Conservation (phyloP, 2,797 vertebrate genomes). For the Cossypha caffra region DNA sequence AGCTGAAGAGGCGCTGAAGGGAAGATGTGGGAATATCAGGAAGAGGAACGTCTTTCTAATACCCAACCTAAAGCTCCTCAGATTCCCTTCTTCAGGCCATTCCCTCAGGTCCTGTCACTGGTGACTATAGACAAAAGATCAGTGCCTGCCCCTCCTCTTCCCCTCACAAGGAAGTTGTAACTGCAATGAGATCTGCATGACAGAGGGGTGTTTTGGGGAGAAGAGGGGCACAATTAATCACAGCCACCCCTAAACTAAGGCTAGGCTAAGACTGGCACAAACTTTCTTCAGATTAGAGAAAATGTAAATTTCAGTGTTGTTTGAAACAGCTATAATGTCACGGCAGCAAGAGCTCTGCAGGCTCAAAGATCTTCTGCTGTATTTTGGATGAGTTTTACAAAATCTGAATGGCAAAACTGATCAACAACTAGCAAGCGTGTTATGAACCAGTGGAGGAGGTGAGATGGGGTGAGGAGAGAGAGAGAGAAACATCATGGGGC, state of each 20-base stretch:
- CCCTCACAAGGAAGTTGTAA: rapidly evolving
- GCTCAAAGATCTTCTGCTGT: background rate
- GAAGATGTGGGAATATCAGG: background rate
- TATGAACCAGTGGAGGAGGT: background rate
- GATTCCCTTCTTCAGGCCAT: background rate
- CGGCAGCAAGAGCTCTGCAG: background rate
- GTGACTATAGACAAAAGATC: no score
- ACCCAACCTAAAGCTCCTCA: background rate
- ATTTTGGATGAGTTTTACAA: background rate
- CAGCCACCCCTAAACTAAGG: background rate
- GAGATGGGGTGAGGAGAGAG: background rate
- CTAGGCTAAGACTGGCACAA: background rate
- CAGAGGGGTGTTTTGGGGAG: rapidly evolving
- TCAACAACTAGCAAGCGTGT: background rate
- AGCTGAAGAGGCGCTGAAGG: background rate
- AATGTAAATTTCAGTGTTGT: background rate
- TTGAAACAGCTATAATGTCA: background rate
- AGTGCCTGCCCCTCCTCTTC: background rate
- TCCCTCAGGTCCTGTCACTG: rapidly evolving
- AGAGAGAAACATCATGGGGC: rapidly evolving
- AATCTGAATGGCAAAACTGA: background rate
- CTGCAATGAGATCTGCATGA: background rate
- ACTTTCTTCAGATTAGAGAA: background rate
- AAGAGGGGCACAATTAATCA: background rate
- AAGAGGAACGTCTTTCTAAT: background rate